Evolutionary conservation across 2,797 vertebrate genomes (phyloP).

Genomic region (Halcyon leucocephala): DNA sequence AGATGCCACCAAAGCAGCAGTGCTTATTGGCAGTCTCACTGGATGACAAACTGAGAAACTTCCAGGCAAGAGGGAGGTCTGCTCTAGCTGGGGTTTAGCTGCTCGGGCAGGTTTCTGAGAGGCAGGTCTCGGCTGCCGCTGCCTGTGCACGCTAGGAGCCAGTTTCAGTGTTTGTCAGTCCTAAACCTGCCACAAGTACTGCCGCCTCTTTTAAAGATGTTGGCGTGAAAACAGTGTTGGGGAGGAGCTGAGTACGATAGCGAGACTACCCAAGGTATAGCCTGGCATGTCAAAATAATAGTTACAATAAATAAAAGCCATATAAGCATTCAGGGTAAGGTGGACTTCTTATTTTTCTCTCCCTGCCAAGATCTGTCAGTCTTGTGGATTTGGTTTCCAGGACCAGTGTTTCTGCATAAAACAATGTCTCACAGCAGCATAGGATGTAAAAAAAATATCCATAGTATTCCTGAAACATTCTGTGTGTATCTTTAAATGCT

Average conservation of each 20-base stretch:
- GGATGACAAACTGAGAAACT: neutral
- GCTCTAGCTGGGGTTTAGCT: neutral
- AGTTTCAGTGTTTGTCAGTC: neutral
- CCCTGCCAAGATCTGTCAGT: neutral
- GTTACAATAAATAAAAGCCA: neutral
- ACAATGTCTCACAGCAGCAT: neutral
- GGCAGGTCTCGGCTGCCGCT: neutral
- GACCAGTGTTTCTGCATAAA: neutral
- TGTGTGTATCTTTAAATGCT: slow-evolving; percentile 11
- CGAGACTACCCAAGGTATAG: neutral
- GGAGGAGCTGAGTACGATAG: neutral
- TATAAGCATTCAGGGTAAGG: neutral
- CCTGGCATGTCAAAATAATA: neutral
- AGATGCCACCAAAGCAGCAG: neutral
- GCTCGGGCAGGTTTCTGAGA: neutral
- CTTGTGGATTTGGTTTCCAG: neutral
- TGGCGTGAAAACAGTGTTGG: neutral
- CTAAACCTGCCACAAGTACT: neutral
- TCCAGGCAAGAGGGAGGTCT: neutral
- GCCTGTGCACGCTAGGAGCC: neutral
- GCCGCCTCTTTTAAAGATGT: accelerated
- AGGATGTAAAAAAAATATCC: neutral
- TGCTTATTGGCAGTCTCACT: accelerated
- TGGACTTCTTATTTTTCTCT: neutral
- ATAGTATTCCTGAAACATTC: neutral